A percentile compares a stretch with the other conserved stretches of the same genome.
phyloP scores from a whole-genome alignment of 2,888 invertebrate genomes.

The Embidobia sp. region DNA sequence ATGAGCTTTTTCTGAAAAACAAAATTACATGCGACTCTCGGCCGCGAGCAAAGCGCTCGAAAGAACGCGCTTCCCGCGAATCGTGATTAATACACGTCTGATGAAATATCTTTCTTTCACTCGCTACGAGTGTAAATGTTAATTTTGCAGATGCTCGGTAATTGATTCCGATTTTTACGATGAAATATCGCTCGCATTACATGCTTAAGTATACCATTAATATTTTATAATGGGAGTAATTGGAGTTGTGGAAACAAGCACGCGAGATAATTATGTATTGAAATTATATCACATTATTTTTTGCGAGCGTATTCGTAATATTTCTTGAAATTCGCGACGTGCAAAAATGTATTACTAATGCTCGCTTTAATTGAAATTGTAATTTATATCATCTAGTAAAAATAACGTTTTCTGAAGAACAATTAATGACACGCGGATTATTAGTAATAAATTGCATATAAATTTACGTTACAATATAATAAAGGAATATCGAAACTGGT shows the following conservation, averaged over 20 bases:
- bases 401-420: neutral
- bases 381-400: slow-evolving; percentile 7
- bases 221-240: slow-evolving; percentile 49
- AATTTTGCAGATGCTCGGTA: slow-evolving; percentile 40
- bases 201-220: slow-evolving; percentile 41
- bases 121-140: slow-evolving; percentile 51
- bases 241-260: slow-evolving; percentile 24
- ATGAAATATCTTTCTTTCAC: slow-evolving; percentile 56
- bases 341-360: slow-evolving; percentile 6
- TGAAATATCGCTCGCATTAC: slow-evolving; percentile 8
- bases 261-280: slow-evolving; percentile 38
- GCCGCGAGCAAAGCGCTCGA: slow-evolving; percentile 3
- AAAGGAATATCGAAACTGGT: slow-evolving; percentile 29
- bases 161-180: slow-evolving; percentile 45
- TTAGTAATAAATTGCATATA: slow-evolving; percentile 21
- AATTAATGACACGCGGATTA: slow-evolving; percentile 6
- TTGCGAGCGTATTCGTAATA: neutral
- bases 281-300: slow-evolving; percentile 23
- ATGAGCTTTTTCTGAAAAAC: slow-evolving; percentile 61
- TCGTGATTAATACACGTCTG: slow-evolving; percentile 54
- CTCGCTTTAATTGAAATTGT: slow-evolving; percentile 14
- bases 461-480: slow-evolving; percentile 37
- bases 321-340: neutral
- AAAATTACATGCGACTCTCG: slow-evolving; percentile 46
- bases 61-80: slow-evolving; percentile 30